Evolutionary conservation across 2,113 vertebrate species (phyloP).

Genomic region (Rhea pennata): DNA sequence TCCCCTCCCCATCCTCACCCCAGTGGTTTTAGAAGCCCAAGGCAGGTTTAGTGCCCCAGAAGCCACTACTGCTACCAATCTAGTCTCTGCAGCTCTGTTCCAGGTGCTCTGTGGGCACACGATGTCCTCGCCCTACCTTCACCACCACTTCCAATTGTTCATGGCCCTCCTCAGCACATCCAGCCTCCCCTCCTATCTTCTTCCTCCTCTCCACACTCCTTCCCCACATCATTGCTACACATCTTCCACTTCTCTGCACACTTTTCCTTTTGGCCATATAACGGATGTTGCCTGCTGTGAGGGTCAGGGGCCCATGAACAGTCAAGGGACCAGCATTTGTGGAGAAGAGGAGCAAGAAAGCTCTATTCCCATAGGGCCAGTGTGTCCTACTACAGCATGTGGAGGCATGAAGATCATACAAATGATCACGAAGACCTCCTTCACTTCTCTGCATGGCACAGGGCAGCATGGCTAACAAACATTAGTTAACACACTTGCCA

Average conservation of each 20-base stretch:
- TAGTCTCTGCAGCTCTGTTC: background rate
- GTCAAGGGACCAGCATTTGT: background rate
- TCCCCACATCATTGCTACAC: background rate
- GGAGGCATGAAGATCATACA: background rate
- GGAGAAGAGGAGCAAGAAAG: background rate
- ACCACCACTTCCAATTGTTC: background rate
- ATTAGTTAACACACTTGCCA: background rate
- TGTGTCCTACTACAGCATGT: background rate
- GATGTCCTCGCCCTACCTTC: background rate
- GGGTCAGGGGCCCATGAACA: background rate
- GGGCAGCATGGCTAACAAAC: background rate
- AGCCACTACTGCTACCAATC: background rate
- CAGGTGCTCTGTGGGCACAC: background rate
- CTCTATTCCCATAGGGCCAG: background rate
- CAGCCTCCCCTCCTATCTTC: background rate
- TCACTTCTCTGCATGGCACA: background rate
- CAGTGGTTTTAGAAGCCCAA: slow-evolving; percentile 3
- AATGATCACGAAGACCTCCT: background rate
- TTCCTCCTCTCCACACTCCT: background rate
- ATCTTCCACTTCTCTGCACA: background rate
- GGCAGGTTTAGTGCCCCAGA: background rate
- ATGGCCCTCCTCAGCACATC: background rate
- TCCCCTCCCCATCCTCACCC: background rate
- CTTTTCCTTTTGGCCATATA: background rate
- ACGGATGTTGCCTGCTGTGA: background rate